These are phyloP conservation scores for Gobio occitaniae DNA, from an alignment of 2,797 vertebrate genomes.

Conservation along the genomic window DNA sequence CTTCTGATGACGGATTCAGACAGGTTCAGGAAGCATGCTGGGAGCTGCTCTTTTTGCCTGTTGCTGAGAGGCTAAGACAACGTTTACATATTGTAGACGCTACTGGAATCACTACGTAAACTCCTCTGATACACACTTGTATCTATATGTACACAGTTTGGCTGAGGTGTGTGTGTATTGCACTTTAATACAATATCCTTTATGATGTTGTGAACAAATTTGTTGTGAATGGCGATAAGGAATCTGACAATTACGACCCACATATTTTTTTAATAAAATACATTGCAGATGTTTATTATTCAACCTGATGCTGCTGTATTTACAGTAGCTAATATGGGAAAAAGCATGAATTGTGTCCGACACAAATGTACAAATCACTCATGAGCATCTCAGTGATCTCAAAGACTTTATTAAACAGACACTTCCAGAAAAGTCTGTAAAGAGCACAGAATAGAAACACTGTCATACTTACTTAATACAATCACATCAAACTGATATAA, in stretches of 20 bases:
- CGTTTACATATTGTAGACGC: conserved; percentile 73
- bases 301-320: conserved; percentile 2
- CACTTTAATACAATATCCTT: conserved; percentile 16
- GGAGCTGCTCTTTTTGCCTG: conserved; percentile 91
- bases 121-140: background rate
- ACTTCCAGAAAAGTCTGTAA: conserved; percentile 41
- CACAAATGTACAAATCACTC: conserved; percentile 7
- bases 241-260: background rate
- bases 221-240: background rate
- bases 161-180: background rate
- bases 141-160: background rate
- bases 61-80: conserved; percentile 84
- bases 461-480: conserved; percentile 47
- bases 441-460: conserved; percentile 51
- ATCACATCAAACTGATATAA: conserved; percentile 55
- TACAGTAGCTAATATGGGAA: background rate
- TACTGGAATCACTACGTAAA: conserved; percentile 53
- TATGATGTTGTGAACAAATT: background rate
- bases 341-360: background rate
- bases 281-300: background rate
- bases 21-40: conserved; percentile 84
- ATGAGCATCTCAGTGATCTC: conserved; percentile 9
- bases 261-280: background rate
- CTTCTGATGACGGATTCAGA: conserved; percentile 74
- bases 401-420: conserved; percentile 62